Evolutionary conservation across 2,888 invertebrate genomes (phyloP), one percentile per base, ranked within the genome.

Genomic region (Cloeon dipterum): DNA sequence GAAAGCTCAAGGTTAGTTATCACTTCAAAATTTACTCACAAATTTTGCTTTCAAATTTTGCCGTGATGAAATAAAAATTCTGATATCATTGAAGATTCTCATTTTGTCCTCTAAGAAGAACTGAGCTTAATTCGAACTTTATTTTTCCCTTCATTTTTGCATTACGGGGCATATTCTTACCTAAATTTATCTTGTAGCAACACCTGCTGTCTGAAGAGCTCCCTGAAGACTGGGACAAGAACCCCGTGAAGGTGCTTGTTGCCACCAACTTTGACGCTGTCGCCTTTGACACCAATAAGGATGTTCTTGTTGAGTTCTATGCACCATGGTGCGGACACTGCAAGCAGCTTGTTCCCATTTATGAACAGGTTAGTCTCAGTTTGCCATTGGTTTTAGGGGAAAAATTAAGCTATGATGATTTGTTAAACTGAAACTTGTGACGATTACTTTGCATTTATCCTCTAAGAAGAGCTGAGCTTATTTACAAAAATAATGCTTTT

Each of bases 261-360:
- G 96, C 78, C 43, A 88, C 88, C 62, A 98, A 94, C 66, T 98
- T 96, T 61, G 81, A 93, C 52, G 83, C 94, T 39, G 63, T 93
- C 39, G 88, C 96, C 1, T 74, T 72, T 2, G 79, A 96, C 53
- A 79, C 83, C 47, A 79, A 67, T 20, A 79, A 88, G 52, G 98
- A 99, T 55, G 86, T 86, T 3, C 66, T 99, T 32, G 70, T 98
- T 46, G 96, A 99, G 62, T 98, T 98, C 64, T 98, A 98, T 58
- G 96, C 96, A 23, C 94, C 94, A 2, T 96, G 94, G 94, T 93
- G 91, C 56, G 94, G 96, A 46, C 96, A 98, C 54, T 99, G 98
- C 65, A 96, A 98, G 61, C 83, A 82, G 57, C 66, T 99, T 34
- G 68, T 85, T 3, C 98, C 98, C 16, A 66, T 85, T 38, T 98